phyloP scores from a whole-genome alignment of 2,113 vertebrate genomes.

The Peromyscus leucopus region DNA sequence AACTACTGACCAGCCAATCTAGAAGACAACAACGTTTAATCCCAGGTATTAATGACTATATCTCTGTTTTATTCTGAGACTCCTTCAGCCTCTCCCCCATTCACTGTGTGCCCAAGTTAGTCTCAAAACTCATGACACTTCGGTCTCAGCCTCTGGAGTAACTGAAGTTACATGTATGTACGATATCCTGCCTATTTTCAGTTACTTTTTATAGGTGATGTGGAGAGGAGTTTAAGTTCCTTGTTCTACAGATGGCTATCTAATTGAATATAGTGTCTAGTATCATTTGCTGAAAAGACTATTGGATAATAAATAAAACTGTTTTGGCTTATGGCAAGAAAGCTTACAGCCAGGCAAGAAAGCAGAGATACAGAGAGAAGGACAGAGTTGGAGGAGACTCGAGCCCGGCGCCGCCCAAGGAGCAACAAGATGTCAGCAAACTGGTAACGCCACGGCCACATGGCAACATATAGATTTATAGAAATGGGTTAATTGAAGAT shows the following conservation, averaged over 20 bases:
- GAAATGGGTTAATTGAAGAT: too few species aligned
- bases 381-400: too few species aligned
- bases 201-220: not conserved
- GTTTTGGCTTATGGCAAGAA: too few species aligned
- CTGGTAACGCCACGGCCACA: too few species aligned
- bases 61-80: not conserved
- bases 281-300: not conserved
- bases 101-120: not conserved
- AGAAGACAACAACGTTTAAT: not conserved
- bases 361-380: too few species aligned
- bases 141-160: not conserved
- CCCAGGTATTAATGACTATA: not conserved
- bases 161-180: not conserved
- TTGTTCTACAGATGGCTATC: not conserved
- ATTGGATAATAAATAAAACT: too few species aligned
- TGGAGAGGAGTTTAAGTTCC: not conserved
- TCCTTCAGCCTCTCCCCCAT: not conserved
- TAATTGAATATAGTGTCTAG: not conserved
- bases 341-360: too few species aligned
- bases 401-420: too few species aligned
- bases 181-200: not conserved
- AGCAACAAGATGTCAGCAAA: too few species aligned
- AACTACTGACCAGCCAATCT: not conserved
- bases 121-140: not conserved
- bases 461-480: too few species aligned